Percentiles rank a stretch among this genome's conserved stretches.
Conservation (phyloP, 92 coral and sea anemone genomes). For the Umimayanthus kanabou region DNA sequence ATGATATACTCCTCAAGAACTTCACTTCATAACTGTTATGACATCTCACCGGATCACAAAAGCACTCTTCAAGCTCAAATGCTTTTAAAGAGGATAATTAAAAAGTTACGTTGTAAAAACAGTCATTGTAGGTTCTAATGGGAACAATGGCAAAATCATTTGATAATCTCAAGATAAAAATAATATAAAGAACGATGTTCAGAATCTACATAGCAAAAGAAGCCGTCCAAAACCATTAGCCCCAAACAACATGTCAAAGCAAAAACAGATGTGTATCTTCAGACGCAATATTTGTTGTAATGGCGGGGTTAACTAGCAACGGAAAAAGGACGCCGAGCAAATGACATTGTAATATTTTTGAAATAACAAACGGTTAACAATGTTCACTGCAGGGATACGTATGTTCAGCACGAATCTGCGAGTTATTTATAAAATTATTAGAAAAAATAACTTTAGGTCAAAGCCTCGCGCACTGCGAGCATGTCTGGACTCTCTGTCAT, state of each 20-base stretch:
- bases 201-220: slow-evolving; percentile 24
- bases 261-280: neutral
- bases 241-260: neutral
- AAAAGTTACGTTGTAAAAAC: neutral
- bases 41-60: neutral
- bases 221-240: slow-evolving; percentile 9
- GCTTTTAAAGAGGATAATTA: neutral
- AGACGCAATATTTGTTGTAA: neutral
- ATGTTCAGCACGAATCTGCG: neutral
- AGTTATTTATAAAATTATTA: too few species aligned
- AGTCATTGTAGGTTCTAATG: neutral
- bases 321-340: neutral
- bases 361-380: neutral
- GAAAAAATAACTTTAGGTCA: too few species aligned
- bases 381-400: neutral
- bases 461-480: too few species aligned
- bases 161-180: neutral
- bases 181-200: neutral
- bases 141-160: slow-evolving; percentile 7
- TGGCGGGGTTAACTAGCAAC: neutral
- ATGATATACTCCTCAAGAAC: neutral
- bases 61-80: neutral
- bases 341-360: neutral
- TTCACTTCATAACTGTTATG: neutral
- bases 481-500: too few species aligned